Conservation (phyloP, 1,140 invertebrate genomes). For the Limonius californicus region DNA sequence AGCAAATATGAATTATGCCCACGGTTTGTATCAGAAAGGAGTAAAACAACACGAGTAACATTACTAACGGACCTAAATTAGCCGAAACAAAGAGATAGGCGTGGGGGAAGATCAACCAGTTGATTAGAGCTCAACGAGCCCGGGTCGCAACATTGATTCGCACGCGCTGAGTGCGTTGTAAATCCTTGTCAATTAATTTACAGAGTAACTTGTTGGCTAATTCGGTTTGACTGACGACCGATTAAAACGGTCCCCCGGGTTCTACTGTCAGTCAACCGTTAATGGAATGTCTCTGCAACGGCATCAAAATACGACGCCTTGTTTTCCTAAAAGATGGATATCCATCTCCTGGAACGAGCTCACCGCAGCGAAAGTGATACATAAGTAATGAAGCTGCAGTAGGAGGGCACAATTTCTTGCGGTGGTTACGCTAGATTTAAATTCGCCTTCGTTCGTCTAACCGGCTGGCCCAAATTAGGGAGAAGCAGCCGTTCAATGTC, state of each 20-base stretch:
- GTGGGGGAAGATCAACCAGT: not conserved
- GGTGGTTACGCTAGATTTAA: not conserved
- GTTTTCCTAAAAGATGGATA: not conserved
- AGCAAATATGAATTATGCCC: not conserved
- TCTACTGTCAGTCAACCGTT: not conserved
- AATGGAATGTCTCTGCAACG: not conserved
- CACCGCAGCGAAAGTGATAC: conserved; percentile 1
- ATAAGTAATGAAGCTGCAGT: not conserved
- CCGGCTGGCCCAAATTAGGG: no score
- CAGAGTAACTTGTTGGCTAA: not conserved
- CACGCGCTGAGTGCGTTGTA: not conserved
- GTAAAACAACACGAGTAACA: not conserved
- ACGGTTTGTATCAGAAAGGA: not conserved
- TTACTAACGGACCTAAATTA: not conserved
- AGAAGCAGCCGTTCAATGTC: no score
- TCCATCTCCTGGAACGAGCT: not conserved
- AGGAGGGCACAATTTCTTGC: not conserved
- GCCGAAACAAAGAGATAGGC: no score
- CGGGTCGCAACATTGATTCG: not conserved
- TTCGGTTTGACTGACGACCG: conserved; percentile 1
- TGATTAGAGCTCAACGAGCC: not conserved
- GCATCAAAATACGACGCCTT: not conserved
- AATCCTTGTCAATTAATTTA: not conserved
- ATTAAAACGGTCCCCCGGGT: not conserved
- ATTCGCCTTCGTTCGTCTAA: not conserved